Percentiles rank a stretch among this genome's conserved stretches.
Conservation (phyloP, 2,113 vertebrate genomes). For the Tyto alba region DNA sequence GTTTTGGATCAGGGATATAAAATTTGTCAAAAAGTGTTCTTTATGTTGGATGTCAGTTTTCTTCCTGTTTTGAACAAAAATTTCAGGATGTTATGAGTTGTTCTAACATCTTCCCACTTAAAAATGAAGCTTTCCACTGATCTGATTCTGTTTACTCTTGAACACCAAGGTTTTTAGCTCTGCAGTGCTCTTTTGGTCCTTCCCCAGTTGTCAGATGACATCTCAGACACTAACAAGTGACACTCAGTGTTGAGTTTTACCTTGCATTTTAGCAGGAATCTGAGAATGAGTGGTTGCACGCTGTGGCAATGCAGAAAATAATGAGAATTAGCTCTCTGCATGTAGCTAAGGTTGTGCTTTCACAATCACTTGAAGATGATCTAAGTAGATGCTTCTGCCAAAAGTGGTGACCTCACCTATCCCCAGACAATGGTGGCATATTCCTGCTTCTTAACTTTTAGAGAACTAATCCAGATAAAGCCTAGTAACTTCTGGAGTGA, state of each 20-base stretch:
- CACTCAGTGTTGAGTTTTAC: neutral
- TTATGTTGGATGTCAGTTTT: neutral
- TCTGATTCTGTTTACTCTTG: slow-evolving; percentile 43
- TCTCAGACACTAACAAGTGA: neutral
- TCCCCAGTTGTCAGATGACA: slow-evolving; percentile 6
- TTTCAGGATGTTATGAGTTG: neutral
- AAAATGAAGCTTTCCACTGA: neutral
- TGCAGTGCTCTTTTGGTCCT: neutral
- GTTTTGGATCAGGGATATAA: neutral
- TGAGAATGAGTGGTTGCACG: slow-evolving; percentile 19
- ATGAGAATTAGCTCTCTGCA: slow-evolving; percentile 40
- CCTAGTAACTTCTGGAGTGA: neutral
- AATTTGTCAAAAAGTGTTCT: neutral
- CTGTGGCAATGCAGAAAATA: slow-evolving; percentile 34
- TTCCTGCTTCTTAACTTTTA: neutral
- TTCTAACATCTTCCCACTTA: slow-evolving; percentile 10
- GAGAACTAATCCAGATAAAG: neutral
- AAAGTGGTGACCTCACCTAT: slow-evolving; percentile 46
- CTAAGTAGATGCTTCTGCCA: slow-evolving; percentile 46
- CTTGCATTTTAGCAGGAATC: slow-evolving; percentile 12
- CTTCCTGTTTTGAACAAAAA: neutral
- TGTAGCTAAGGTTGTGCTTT: slow-evolving; percentile 31
- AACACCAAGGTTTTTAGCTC: neutral
- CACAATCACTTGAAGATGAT: slow-evolving; percentile 49
- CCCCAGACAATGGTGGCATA: neutral